Evolutionary conservation across 1,140 invertebrate species (phyloP), one percentile per base, ranked within the genome.

Genomic region (Temnothorax curvispinosus): DNA sequence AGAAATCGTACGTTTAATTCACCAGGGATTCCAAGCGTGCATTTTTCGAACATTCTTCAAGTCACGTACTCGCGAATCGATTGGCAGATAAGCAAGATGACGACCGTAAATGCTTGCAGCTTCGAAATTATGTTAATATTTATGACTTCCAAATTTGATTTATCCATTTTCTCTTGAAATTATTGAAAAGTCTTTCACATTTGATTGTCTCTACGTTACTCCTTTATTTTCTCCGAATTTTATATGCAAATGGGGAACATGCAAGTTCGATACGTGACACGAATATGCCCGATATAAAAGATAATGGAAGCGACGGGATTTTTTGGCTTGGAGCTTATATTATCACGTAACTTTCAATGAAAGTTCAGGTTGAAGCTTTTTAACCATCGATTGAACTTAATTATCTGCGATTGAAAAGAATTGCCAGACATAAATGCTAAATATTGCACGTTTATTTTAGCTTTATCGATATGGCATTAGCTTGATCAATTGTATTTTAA

Each of bases 181-280:
- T 9, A 35, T 84, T n/a, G 77, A 72, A 52, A 71, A 71, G 41
- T 64, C 65, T 62, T 62, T 62, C 65, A 44, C 44, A 32, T 84
- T 74, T 65, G 44, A 38, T 71, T 74, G 47, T 82, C 65, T 56
- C 47, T 32, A 27, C 64, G 35, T 21, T 54, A 50, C 9, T 32
- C 58, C 58, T 87, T 74, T 84, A 27, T 38, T 44, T 52, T 50
- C 44, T 65, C 65, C 60, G 56, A 65, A 87, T 87, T 74, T 87
- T 27, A 18, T 74, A 87, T 82, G 85, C 86, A 87, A 87, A 87
- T 87, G 78, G 38, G 13, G 27, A 64, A 56, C 38, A 72, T 41
- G 78, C 80, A 54, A 84, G 81, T 84, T 64, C 86, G 47, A 87
- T 87, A 87, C 86, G 86, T 87, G 86, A 87, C 80, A 52, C 32